phyloP scores from a whole-genome alignment of 2,888 invertebrate species.

The Ecliptopera silaceata region DNA sequence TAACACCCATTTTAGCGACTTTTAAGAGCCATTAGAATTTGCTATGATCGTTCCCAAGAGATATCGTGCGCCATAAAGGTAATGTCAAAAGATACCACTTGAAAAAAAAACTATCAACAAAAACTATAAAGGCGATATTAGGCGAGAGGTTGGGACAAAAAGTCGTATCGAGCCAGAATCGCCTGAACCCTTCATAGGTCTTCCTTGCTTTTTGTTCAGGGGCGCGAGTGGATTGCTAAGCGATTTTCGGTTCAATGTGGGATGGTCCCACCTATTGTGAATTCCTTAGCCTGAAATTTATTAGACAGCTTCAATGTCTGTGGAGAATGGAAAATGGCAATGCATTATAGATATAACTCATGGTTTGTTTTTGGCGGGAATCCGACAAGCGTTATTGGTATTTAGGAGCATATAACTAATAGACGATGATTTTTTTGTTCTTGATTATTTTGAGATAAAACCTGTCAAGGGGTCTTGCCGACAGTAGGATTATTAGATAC shows the following conservation, averaged over 20 bases:
- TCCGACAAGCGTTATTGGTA: conserved; percentile 81
- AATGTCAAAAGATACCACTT: conserved; percentile 75
- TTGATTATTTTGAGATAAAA: conserved; percentile 66
- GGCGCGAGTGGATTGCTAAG: conserved; percentile 55
- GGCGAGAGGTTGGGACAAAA: conserved; percentile 72
- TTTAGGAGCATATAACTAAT: conserved; percentile 78
- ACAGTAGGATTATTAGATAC: conserved; percentile 65
- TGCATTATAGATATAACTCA: conserved; percentile 81
- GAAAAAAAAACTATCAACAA: conserved; percentile 74
- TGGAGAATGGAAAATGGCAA: conserved; percentile 83
- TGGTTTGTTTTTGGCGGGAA: conserved; percentile 82
- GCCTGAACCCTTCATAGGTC: conserved; percentile 51
- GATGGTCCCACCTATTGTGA: conserved; percentile 78
- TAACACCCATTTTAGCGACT: conserved; percentile 57
- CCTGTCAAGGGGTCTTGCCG: conserved; percentile 63
- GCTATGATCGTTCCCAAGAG: conserved; percentile 70
- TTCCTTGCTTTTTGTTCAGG: conserved; percentile 54
- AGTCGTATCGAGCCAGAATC: conserved; percentile 61
- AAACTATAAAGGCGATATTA: conserved; percentile 70
- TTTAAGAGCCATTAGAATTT: conserved; percentile 75
- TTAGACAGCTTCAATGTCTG: conserved; percentile 81
- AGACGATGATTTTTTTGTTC: conserved; percentile 62
- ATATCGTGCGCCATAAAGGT: conserved; percentile 74
- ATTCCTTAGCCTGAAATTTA: conserved; percentile 80
- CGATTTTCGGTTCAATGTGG: conserved; percentile 66